Base-by-base conservation (phyloP, 1,140 invertebrate species). In the Procambarus clarkii region DNA sequence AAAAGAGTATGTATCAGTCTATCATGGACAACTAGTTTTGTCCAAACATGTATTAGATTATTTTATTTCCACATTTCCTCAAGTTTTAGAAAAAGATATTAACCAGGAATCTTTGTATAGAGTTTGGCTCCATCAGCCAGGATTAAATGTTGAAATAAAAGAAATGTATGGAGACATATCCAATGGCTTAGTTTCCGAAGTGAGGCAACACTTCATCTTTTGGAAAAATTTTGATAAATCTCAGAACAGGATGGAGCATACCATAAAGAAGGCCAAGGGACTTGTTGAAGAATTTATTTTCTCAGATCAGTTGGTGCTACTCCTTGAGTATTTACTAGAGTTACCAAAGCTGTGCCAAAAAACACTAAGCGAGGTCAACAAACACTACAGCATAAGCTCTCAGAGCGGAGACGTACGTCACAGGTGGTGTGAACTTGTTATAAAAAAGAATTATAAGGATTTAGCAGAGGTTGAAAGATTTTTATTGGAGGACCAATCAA, bases 351-450 rank as follows among this genome's bases (percentile, higher is more conserved):
- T 78, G 21, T 34, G 69, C 44, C 50, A 60, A 9, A 74, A 60
- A 8, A 86, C 80, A 8, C 76, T 94, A 44, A 44, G 78, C 11
- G 13, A 74, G 21, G 79, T 94, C 48, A 74, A 92, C 34, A 46
- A 87, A 5, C 24, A 92, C 34, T 94, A 93, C 45, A 74, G 92
- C 54, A 88, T 93, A 3, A 15, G 50, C 3, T 74, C n/a, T n/a
- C 86, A 91, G 48, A 94, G 93, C 93, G 92, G 93, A 71, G 94
- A 95, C 93, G 94, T 95, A 54, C 88, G 93, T 54, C 95, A 95
- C 84, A 93, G 94, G 69, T 94, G 94, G 94, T 95, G 94, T 93
- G 95, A 95, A 91, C 86, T 95, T 7, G 93, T 95, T 24, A 93
- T 95, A 8, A 94, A 94, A 86, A 93, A 94, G 84, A 94, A 93